Percentiles rank a stretch among this genome's conserved stretches.
phyloP scores from a whole-genome alignment of 1,140 invertebrate genomes.

The Streblospio benedicti region DNA sequence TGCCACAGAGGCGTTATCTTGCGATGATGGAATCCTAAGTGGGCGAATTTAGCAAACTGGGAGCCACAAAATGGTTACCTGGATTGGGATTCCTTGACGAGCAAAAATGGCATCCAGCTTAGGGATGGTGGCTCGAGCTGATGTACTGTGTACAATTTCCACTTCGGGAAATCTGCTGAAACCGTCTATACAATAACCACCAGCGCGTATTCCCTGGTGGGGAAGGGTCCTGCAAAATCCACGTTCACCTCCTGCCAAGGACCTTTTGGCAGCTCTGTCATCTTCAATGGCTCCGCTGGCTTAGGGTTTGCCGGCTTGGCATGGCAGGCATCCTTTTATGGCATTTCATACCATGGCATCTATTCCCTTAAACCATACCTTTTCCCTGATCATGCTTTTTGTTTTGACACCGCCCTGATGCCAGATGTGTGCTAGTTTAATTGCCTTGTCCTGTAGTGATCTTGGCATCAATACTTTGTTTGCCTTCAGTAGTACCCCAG shows the following conservation, averaged over 20 bases:
- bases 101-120: not conserved
- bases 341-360: not conserved
- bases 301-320: not conserved
- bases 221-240: not conserved
- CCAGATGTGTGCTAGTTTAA: not conserved
- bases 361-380: not conserved
- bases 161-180: slow-evolving; percentile 2
- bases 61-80: no score
- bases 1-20: not conserved
- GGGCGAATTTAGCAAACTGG: no score
- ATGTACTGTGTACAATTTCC: not conserved
- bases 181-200: slow-evolving; percentile 14
- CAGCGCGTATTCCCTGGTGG: slow-evolving; percentile 11
- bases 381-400: not conserved
- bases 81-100: not conserved
- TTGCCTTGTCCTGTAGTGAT: not conserved
- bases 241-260: slow-evolving; percentile 3
- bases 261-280: slow-evolving; percentile 6
- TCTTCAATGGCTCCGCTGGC: slow-evolving; percentile 3
- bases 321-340: not conserved
- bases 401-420: not conserved
- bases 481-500: no score
- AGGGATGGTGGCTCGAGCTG: not conserved
- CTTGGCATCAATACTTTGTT: no score
- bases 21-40: slow-evolving; percentile 4